Conservation (phyloP, 2,888 invertebrate species). For the Coenonympha glycerion region DNA sequence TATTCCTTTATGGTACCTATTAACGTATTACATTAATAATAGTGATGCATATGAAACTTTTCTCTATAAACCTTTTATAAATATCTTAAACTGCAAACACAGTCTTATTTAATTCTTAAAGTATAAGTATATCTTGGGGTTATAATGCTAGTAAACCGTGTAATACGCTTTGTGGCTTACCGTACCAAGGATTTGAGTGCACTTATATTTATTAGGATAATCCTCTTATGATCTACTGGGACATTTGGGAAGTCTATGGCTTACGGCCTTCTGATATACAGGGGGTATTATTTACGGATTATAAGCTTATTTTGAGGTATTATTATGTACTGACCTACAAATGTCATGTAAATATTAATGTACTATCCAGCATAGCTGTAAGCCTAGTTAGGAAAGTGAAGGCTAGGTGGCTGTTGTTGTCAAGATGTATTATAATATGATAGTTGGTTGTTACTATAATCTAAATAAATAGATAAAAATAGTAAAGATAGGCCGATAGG, state of each 20-base stretch:
- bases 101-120: not conserved
- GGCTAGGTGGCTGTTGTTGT: too few species aligned
- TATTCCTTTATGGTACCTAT: too few species aligned
- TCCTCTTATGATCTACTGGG: constrained; percentile 46
- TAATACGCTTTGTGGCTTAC: constrained; percentile 7
- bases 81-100: not conserved
- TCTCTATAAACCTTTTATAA: too few species aligned
- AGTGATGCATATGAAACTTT: too few species aligned
- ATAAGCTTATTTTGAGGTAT: not conserved
- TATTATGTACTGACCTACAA: not conserved
- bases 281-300: constrained; percentile 29
- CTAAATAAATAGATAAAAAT: too few species aligned
- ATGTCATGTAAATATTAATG: not conserved
- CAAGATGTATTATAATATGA: too few species aligned
- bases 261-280: constrained; percentile 36
- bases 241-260: constrained; percentile 32
- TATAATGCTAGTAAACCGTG: constrained; percentile 16
- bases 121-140: constrained; percentile 2
- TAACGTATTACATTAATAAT: too few species aligned
- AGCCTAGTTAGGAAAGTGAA: too few species aligned
- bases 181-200: constrained; percentile 37
- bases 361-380: too few species aligned
- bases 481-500: too few species aligned
- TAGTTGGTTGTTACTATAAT: too few species aligned
- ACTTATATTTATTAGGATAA: constrained; percentile 66